These are phyloP conservation scores for Brienomyrus longianalis DNA, from an alignment of 2,113 vertebrate genomes.

Conservation along the genomic window DNA sequence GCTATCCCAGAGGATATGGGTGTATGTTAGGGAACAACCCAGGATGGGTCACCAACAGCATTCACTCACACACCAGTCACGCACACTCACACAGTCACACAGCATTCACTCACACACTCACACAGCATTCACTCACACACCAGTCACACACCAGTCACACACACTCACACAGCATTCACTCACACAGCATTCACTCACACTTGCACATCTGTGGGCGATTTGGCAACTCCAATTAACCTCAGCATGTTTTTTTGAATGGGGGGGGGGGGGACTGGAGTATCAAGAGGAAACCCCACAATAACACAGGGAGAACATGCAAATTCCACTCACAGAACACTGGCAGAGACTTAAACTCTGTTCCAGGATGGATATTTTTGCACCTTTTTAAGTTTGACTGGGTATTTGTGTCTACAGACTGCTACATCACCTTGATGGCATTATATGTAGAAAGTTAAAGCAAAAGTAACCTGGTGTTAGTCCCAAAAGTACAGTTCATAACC, in stretches of 20 bases:
- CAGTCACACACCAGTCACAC: no score
- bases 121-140: no score
- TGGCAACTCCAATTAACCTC: neutral
- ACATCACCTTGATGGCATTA: neutral
- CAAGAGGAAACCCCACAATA: neutral
- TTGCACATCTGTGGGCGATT: neutral
- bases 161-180: no score
- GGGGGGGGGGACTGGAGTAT: neutral
- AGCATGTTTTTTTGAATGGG: neutral
- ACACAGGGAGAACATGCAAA: no score
- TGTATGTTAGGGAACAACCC: no score
- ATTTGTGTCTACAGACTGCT: neutral
- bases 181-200: no score
- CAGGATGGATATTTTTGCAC: neutral
- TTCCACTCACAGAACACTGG: neutral
- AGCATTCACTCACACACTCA: no score
- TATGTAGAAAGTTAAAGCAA: neutral
- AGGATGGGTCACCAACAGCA: no score
- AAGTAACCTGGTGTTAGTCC: neutral
- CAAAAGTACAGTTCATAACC: neutral
- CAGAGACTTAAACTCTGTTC: neutral
- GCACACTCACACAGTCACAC: no score
- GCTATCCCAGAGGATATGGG: no score
- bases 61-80: no score
- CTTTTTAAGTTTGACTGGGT: neutral